Evolutionary conservation across 2,113 vertebrate species (phyloP), one percentile per base, ranked within the genome.

Genomic region (Epinephelus cyanopodus): DNA sequence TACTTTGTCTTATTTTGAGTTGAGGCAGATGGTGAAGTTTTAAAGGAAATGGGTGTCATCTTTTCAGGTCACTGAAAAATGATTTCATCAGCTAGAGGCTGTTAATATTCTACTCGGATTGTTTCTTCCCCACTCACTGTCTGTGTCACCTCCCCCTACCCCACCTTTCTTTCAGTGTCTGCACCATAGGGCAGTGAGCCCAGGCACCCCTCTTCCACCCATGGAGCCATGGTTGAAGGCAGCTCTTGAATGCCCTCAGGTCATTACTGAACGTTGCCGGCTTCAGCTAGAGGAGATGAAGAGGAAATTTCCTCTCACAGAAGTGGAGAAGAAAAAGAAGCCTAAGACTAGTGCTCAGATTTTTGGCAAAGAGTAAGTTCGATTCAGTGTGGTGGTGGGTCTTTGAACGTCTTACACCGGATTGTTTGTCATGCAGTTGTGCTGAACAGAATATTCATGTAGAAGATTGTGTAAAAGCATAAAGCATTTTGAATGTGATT

Each of bases 271-370:
- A 29, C 94, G 90, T 37, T 97, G 97, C 92, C 91, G 90, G 67
- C 90, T 58, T 86, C 82, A 96, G 25, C 95, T 99, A 58, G 93
- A 96, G 82, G 95, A 96, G 93, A 57, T 98, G 78, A 97, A 97
- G 92, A 93, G 82, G 52, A 92, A 93, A 50, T 99, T 99, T 76
- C 96, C 97, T 27, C 95, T 99, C 52, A 97, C 95, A 42, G 96
- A 97, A 88, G 96, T 94, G 82, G 78, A 92, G 91, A 98, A 97
- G 93, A 98, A 93, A 90, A 99, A 97, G 93, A 95, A 96, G 64
- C 93, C 95, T 27, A 96, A 95, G 87, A 97, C 97, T 39, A 97
- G 96, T 50, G 97, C 97, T 84, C 95, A 97, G 76, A 92, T 99
- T 79, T 99, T 99, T 94, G 96, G 96, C 87, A 96, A 96, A 86